Percentiles rank a stretch among this genome's conserved stretches.
Conservation (phyloP, 1,140 invertebrate species). For the Lordiphosa mommai region DNA sequence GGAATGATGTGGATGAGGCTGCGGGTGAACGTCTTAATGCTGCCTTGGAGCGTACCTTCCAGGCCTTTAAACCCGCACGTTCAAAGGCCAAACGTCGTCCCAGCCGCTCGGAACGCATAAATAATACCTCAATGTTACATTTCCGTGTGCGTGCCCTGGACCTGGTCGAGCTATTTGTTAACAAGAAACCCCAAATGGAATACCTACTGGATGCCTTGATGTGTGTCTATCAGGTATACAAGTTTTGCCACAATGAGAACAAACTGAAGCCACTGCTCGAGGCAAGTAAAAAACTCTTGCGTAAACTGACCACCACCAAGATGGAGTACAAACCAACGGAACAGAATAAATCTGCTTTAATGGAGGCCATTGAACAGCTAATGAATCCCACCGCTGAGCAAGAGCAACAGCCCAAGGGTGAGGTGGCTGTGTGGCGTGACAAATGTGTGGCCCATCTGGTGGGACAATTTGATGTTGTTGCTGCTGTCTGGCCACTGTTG, state of each 20-base stretch:
- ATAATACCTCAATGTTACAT: slow-evolving; percentile 39
- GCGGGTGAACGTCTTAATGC: slow-evolving; percentile 87
- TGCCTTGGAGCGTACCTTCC: slow-evolving; percentile 86
- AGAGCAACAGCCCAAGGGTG: slow-evolving; percentile 4
- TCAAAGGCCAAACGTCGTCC: slow-evolving; percentile 27
- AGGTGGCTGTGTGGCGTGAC: slow-evolving; percentile 19
- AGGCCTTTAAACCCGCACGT: slow-evolving; percentile 80
- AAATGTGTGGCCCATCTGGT: slow-evolving; percentile 45
- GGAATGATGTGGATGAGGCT: slow-evolving; percentile 88
- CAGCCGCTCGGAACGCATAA: slow-evolving; percentile 53
- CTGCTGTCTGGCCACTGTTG: slow-evolving; percentile 26
- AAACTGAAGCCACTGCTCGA: slow-evolving; percentile 33
- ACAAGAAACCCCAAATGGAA: slow-evolving; percentile 19
- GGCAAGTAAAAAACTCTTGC: slow-evolving; percentile 38
- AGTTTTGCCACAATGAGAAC: slow-evolving; percentile 1
- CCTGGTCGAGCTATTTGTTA: slow-evolving; percentile 32
- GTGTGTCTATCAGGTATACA: slow-evolving; percentile 25
- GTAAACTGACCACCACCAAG: slow-evolving; percentile 17
- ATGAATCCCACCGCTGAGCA: not conserved
- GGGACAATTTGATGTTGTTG: slow-evolving; percentile 15
- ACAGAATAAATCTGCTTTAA: slow-evolving; percentile 6
- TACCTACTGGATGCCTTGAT: slow-evolving; percentile 24
- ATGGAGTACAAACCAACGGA: not conserved
- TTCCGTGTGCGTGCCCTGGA: slow-evolving; percentile 51
- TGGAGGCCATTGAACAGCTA: slow-evolving; percentile 33